These are phyloP conservation scores for Entelurus aequoreus DNA, from an alignment of 2,113 vertebrate genomes.

Conservation along the genomic window DNA sequence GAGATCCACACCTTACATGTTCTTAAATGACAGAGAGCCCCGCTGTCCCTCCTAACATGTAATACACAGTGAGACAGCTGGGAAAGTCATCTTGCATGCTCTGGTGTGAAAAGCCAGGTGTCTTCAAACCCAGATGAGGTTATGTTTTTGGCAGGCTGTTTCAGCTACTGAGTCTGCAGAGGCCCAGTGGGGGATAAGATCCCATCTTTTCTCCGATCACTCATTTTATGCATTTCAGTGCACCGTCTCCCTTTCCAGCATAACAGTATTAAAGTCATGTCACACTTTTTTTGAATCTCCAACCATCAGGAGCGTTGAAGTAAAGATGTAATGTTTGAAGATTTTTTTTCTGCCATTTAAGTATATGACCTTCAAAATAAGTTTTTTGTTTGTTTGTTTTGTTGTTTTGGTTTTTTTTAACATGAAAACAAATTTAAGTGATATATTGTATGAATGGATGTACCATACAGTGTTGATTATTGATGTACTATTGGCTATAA, in stretches of 20 bases:
- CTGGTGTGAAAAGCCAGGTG: constrained; percentile 63
- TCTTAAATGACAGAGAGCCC: constrained; percentile 64
- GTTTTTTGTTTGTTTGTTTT: too few relatives aligned
- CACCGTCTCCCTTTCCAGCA: constrained; percentile 30
- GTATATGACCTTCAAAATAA: too few relatives aligned
- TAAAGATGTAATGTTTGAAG: too few relatives aligned
- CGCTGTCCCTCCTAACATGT: constrained; percentile 59
- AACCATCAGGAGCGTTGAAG: not conserved
- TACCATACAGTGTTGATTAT: too few relatives aligned
- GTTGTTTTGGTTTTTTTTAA: too few relatives aligned
- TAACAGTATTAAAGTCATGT: constrained; percentile 25
- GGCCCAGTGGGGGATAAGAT: constrained; percentile 46
- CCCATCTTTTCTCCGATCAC: constrained; percentile 57
- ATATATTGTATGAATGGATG: too few relatives aligned
- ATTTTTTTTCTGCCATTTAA: too few relatives aligned
- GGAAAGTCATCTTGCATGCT: constrained; percentile 53
- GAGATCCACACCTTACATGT: constrained; percentile 45
- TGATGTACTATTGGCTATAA: too few relatives aligned
- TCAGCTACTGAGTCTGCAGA: constrained; percentile 60
- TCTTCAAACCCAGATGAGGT: constrained; percentile 60
- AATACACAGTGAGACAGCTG: constrained; percentile 60
- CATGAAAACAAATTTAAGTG: too few relatives aligned
- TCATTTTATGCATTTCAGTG: constrained; percentile 35
- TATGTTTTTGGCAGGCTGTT: constrained; percentile 61
- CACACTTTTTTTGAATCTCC: constrained; percentile 10